phyloP scores from a whole-genome alignment of 2,888 invertebrate genomes.

The Chalcis sispes region DNA sequence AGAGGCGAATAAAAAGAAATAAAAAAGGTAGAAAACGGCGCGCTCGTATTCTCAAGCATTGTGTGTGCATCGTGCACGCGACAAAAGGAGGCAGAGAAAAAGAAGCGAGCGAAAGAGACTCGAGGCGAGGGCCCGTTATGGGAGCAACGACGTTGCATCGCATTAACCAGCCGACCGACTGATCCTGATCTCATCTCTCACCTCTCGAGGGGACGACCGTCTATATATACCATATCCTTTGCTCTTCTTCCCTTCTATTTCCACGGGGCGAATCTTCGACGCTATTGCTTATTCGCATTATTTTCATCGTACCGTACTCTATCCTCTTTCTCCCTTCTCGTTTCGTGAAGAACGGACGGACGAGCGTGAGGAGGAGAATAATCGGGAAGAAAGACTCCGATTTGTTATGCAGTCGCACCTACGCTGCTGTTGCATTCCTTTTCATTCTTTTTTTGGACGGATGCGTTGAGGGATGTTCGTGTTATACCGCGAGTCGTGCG shows the following conservation, averaged over 20 bases:
- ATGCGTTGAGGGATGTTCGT: too few species aligned
- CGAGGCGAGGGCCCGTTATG: constrained; percentile 63
- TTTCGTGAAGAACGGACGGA: not conserved
- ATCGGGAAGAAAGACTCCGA: too few species aligned
- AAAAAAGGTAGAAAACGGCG: not conserved
- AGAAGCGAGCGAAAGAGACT: not conserved
- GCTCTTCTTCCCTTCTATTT: not conserved
- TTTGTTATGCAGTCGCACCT: too few species aligned
- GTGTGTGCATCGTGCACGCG: not conserved
- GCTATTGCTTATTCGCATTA: constrained; percentile 9
- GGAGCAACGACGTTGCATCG: constrained; percentile 67
- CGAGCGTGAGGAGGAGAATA: constrained; percentile 8
- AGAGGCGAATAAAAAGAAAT: not conserved
- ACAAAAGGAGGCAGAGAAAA: not conserved
- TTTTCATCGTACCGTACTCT: not conserved
- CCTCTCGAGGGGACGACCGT: constrained; percentile 30
- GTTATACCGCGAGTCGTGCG: too few species aligned
- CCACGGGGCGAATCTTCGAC: constrained; percentile 26
- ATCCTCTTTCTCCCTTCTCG: not conserved
- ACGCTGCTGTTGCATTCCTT: too few species aligned
- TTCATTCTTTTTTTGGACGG: too few species aligned
- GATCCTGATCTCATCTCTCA: constrained; percentile 71
- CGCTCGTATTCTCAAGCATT: constrained; percentile 15
- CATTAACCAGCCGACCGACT: constrained; percentile 74
- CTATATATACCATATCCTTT: not conserved